These are phyloP conservation scores for Pollicipes pollicipes DNA, from an alignment of 1,140 invertebrate genomes.

Conservation along the genomic window DNA sequence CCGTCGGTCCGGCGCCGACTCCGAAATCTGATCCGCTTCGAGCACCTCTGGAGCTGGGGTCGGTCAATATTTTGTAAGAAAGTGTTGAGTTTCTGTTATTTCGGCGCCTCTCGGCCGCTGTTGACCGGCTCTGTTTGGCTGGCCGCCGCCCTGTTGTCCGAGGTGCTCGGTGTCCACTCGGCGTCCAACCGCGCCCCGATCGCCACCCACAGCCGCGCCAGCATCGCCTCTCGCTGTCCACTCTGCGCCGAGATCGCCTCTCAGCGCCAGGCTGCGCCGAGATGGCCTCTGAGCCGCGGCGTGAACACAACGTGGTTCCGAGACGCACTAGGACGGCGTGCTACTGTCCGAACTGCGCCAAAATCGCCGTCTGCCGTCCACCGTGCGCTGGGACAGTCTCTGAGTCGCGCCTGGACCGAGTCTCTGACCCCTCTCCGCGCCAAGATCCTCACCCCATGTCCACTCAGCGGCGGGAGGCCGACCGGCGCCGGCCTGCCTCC, in stretches of 20 bases:
- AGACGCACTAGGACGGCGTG: no score
- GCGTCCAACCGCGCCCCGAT: not conserved
- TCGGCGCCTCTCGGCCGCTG: not conserved
- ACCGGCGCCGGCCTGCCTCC: not conserved
- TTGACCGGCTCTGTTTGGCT: not conserved
- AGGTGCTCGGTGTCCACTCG: not conserved
- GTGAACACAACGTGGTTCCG: no score
- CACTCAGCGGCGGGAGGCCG: no score
- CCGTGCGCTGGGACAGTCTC: not conserved
- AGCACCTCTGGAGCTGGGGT: not conserved
- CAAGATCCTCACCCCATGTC: no score
- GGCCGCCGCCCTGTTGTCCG: not conserved
- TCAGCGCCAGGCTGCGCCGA: no score
- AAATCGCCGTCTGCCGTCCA: not conserved
- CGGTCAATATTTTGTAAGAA: not conserved
- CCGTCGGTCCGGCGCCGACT: not conserved
- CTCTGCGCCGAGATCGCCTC: no score
- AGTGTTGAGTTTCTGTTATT: not conserved
- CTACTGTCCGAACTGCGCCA: not conserved
- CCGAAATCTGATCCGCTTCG: not conserved
- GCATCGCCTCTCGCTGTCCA: not conserved
- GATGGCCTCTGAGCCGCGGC: not conserved
- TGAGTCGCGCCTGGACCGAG: no score
- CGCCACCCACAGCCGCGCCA: not conserved
- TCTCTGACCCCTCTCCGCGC: no score